Conservation (phyloP, 2,888 invertebrate genomes). For the Empis livida region DNA sequence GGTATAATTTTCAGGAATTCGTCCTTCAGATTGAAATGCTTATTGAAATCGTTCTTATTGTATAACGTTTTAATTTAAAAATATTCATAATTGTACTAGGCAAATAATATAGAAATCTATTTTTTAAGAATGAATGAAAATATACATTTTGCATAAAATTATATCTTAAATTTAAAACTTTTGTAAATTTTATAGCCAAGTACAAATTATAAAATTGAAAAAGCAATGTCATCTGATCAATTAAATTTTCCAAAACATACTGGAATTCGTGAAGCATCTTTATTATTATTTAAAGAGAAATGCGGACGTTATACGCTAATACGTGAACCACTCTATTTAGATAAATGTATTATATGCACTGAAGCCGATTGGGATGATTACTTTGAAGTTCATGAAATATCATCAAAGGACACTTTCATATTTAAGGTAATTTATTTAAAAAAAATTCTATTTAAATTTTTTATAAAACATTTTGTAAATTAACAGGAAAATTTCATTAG, state of each 20-base stretch:
- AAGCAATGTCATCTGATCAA: constrained; percentile 50
- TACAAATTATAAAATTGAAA: constrained; percentile 50
- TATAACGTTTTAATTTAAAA: too few species aligned
- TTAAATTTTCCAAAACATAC: constrained; percentile 55
- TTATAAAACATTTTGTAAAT: too few species aligned
- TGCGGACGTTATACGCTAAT: constrained; percentile 74
- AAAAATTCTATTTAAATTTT: too few species aligned
- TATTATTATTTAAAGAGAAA: constrained; percentile 80
- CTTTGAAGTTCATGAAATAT: constrained; percentile 88
- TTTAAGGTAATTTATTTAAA: constrained; percentile 93
- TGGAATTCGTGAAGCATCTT: constrained; percentile 74
- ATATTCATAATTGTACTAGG: too few species aligned
- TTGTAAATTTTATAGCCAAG: constrained; percentile 61
- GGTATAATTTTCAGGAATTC: too few species aligned
- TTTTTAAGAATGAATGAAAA: too few species aligned
- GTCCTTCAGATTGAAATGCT: too few species aligned
- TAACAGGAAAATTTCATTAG: too few species aligned
- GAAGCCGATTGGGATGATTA: constrained; percentile 87
- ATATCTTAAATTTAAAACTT: too few species aligned
- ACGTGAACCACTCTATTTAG: constrained; percentile 81
- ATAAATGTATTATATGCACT: constrained; percentile 76
- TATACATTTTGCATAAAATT: too few species aligned
- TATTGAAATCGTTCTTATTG: too few species aligned
- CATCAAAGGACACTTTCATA: constrained; percentile 84
- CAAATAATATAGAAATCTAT: too few species aligned